Percentiles rank a stretch among this genome's conserved stretches.
Evolutionary conservation across 2,797 vertebrate genomes (phyloP).

Genomic region (Phoeniculus purpureus): DNA sequence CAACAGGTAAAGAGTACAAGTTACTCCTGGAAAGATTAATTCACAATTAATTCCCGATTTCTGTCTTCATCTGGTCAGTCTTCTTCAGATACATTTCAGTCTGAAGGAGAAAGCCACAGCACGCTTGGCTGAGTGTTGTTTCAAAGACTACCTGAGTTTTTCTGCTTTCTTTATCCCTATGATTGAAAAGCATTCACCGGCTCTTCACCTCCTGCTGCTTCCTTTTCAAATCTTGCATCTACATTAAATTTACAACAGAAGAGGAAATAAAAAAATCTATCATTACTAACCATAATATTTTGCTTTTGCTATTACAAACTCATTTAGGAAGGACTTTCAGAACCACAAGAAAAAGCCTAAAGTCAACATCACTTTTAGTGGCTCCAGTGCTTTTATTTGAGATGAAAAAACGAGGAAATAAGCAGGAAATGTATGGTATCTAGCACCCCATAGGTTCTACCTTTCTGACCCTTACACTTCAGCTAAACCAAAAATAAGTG

Average conservation of each 20-base stretch:
- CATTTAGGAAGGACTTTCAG: not conserved
- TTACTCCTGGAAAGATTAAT: not conserved
- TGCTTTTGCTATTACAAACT: not conserved
- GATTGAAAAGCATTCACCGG: not conserved
- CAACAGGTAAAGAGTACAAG: not conserved
- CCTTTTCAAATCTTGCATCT: not conserved
- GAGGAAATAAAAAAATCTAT: not conserved
- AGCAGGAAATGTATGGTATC: not conserved
- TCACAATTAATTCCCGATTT: not conserved
- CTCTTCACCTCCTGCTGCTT: not conserved
- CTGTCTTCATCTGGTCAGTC: not conserved
- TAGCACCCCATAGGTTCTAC: not conserved
- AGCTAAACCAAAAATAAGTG: not conserved
- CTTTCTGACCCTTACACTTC: not conserved
- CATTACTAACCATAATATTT: not conserved
- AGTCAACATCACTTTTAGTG: not conserved
- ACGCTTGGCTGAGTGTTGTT: not conserved
- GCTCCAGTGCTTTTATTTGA: not conserved
- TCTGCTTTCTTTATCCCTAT: not conserved
- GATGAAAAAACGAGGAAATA: not conserved
- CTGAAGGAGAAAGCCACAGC: not conserved
- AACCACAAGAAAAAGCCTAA: not conserved
- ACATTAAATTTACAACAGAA: not conserved
- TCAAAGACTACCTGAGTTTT: not conserved
- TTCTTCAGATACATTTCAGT: not conserved